Conservation (phyloP, 2,797 vertebrate genomes). For the Babyrousa celebensis region DNA sequence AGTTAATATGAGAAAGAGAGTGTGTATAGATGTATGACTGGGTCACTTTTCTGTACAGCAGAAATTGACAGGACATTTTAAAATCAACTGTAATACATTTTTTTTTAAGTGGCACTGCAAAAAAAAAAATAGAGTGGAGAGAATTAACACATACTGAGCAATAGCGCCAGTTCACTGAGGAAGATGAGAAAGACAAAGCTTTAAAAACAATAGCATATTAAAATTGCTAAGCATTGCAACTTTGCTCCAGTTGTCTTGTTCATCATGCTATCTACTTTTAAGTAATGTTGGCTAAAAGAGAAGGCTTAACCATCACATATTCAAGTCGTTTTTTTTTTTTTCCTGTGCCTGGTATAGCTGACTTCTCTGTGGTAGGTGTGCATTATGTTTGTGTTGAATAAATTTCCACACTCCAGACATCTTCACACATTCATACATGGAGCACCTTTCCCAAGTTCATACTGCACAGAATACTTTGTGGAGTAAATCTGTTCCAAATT, state of each 20-base stretch:
- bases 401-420: background rate
- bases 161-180: background rate
- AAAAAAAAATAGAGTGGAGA: background rate
- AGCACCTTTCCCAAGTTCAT: background rate
- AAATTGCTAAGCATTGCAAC: background rate
- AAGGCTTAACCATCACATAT: background rate
- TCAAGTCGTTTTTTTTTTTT: background rate
- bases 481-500: background rate
- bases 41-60: too few species aligned
- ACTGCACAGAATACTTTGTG: background rate
- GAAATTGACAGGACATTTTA: too few species aligned
- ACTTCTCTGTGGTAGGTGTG: background rate
- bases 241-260: background rate
- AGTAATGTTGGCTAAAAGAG: background rate
- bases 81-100: too few species aligned
- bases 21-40: too few species aligned
- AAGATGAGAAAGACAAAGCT: background rate
- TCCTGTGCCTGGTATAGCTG: background rate
- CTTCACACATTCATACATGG: accelerated
- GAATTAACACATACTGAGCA: background rate
- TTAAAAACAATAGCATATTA: background rate
- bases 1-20: too few species aligned
- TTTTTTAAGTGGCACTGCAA: too few species aligned
- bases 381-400: background rate
- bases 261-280: background rate